A percentile compares a stretch with the other conserved stretches of the same genome.
Evolutionary conservation across 2,888 invertebrate genomes (phyloP).

Genomic region (Diachrysia chrysitis): DNA sequence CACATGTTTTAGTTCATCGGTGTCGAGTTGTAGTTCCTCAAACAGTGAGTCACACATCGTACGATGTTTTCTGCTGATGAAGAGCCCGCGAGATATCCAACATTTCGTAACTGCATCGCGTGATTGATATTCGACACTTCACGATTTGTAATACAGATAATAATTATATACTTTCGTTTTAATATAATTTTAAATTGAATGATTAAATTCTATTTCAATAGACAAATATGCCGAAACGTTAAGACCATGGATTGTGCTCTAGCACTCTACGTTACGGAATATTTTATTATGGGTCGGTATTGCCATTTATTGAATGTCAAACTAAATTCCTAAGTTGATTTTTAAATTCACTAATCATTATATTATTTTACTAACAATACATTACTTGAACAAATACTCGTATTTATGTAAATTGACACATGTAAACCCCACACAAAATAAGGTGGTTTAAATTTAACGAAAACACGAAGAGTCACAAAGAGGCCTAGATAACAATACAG

Average conservation of each 20-base stretch:
- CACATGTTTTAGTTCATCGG: conserved; percentile 16
- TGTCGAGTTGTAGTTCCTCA: conserved; percentile 27
- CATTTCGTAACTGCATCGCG: conserved; percentile 45
- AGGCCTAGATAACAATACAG: conserved; percentile 3
- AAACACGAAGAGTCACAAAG: too few species aligned
- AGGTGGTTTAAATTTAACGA: background rate
- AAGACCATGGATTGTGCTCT: too few species aligned
- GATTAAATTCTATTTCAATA: too few species aligned
- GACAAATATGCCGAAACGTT: too few species aligned
- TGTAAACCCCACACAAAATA: background rate
- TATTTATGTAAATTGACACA: too few species aligned
- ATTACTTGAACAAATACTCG: too few species aligned
- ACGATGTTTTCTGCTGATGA: conserved; percentile 57
- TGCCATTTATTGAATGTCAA: background rate
- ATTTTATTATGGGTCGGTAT: too few species aligned
- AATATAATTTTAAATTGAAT: background rate
- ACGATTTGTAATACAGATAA: background rate
- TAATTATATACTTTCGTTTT: background rate
- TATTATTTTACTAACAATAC: too few species aligned
- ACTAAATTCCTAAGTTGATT: background rate
- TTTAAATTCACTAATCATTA: background rate
- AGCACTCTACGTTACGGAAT: too few species aligned
- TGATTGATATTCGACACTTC: conserved; percentile 37
- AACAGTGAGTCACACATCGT: conserved; percentile 41
- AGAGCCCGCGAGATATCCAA: conserved; percentile 34